phyloP scores from a whole-genome alignment of 2,113 vertebrate species.

The Melospiza georgiana region DNA sequence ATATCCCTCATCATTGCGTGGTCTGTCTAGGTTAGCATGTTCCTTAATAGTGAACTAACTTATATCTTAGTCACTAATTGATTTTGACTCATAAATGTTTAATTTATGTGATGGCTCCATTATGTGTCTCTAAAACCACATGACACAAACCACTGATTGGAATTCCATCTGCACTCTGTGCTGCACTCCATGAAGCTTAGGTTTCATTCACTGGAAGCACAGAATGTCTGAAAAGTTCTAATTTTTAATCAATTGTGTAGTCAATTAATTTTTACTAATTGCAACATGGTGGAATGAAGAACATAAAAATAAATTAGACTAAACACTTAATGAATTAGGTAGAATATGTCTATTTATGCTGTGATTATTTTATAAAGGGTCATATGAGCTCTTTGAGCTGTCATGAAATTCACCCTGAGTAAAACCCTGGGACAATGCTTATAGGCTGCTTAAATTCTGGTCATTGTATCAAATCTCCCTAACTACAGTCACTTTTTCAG shows the following conservation, averaged over 20 bases:
- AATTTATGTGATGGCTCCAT: neutral
- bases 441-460: neutral
- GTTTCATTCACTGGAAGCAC: neutral
- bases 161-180: neutral
- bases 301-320: neutral
- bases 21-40: neutral
- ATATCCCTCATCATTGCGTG: neutral
- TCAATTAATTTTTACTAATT: neutral
- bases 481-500: neutral
- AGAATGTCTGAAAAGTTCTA: neutral
- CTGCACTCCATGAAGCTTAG: neutral
- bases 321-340: neutral
- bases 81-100: neutral
- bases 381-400: neutral
- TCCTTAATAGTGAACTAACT: neutral
- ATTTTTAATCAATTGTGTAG: neutral
- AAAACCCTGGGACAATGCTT: neutral
- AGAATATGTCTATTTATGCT: neutral
- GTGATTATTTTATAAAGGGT: neutral
- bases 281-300: neutral
- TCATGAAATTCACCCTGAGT: neutral
- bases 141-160: neutral
- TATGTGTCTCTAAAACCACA: neutral
- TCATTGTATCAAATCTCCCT: neutral
- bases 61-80: neutral